Evolutionary conservation across 64 coral and sea anemone genomes (phyloP).

Genomic region (Montipora capricornis): DNA sequence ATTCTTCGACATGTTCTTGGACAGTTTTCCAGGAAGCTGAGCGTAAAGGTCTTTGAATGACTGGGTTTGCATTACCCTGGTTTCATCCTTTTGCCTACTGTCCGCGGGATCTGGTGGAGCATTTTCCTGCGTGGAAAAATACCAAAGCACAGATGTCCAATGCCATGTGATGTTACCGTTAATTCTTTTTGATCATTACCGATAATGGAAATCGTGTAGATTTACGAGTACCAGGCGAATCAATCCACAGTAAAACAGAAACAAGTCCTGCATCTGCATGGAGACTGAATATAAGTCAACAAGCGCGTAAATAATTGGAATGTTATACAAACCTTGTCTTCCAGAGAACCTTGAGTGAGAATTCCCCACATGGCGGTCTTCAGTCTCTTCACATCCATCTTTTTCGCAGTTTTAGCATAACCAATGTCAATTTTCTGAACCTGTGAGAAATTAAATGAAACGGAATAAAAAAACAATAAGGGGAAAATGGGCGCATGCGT

Average conservation of each 20-base stretch:
- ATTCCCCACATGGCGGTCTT: slow-evolving; percentile 94
- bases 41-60: slow-evolving; percentile 82
- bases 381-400: slow-evolving; percentile 95
- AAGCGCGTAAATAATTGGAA: too few relatives aligned
- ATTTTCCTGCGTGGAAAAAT: slow-evolving; percentile 80
- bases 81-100: slow-evolving; percentile 15
- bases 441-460: slow-evolving; percentile 14
- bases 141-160: background rate
- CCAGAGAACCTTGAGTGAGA: slow-evolving; percentile 59
- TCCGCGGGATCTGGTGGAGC: slow-evolving; percentile 42
- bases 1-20: slow-evolving; percentile 97
- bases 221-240: too few relatives aligned
- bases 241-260: too few relatives aligned
- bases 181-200: too few relatives aligned
- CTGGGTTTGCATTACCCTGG: slow-evolving; percentile 13
- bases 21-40: slow-evolving; percentile 63
- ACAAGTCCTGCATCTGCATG: too few relatives aligned
- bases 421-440: slow-evolving; percentile 95
- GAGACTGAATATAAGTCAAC: too few relatives aligned
- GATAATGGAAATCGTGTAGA: too few relatives aligned
- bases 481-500: background rate
- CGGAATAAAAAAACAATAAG: too few relatives aligned
- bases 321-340: slow-evolving; percentile 68
- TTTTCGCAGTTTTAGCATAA: slow-evolving; percentile 96
- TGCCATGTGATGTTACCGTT: too few relatives aligned